These are phyloP conservation scores for Gymnothorax javanicus DNA, from an alignment of 2,797 vertebrate genomes.

Conservation along the genomic window DNA sequence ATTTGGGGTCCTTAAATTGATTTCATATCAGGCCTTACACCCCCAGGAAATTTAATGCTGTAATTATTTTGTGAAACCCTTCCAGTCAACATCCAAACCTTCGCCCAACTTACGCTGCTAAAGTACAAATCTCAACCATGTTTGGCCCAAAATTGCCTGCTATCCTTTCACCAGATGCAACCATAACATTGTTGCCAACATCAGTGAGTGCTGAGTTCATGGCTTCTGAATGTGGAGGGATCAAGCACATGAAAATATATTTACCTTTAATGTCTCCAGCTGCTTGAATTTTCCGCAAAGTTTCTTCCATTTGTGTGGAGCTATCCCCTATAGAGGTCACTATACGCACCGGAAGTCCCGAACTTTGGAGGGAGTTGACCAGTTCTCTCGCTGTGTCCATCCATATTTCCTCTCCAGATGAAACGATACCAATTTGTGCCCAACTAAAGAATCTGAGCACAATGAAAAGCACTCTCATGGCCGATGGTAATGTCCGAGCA, in stretches of 20 bases:
- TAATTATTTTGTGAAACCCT: no score
- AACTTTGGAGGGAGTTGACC: conserved; percentile 66
- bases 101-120: no score
- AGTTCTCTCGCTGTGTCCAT: conserved; percentile 69
- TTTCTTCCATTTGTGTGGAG: conserved; percentile 66
- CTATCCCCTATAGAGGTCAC: conserved; percentile 69
- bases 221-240: background rate
- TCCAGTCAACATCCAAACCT: no score
- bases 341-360: conserved; percentile 70
- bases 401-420: conserved; percentile 78
- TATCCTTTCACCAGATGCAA: background rate
- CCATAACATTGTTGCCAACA: background rate
- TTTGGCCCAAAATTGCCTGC: no score
- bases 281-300: conserved; percentile 65
- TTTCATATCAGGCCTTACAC: no score
- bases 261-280: conserved; percentile 73
- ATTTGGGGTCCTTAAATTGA: no score
- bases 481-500: conserved; percentile 64
- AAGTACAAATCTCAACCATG: no score
- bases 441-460: conserved; percentile 77
- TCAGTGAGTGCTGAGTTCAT: background rate
- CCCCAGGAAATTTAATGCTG: no score
- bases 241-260: conserved; percentile 23
- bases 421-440: conserved; percentile 75
- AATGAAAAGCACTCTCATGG: conserved; percentile 66